These are phyloP conservation scores for Oryzias javanicus DNA, from an alignment of 2,113 vertebrate genomes.

Conservation along the genomic window DNA sequence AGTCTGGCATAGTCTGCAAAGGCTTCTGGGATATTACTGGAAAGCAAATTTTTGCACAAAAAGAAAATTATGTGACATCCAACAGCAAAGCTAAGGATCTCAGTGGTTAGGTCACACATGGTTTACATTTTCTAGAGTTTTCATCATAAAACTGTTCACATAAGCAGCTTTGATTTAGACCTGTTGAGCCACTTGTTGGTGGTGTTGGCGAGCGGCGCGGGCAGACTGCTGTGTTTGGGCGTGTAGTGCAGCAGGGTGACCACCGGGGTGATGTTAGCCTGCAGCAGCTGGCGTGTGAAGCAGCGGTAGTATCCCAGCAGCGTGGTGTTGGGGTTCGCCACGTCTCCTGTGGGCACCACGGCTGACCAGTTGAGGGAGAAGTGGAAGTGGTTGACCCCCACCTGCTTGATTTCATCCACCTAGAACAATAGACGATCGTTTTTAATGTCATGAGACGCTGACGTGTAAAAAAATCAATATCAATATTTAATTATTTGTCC, in stretches of 20 bases:
- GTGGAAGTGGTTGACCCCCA: slow-evolving; percentile 86
- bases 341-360: slow-evolving; percentile 84
- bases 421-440: too few relatives aligned
- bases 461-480: too few relatives aligned
- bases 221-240: slow-evolving; percentile 81
- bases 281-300: slow-evolving; percentile 83
- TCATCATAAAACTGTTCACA: too few relatives aligned
- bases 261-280: slow-evolving; percentile 87
- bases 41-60: neutral
- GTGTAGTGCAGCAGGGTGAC: slow-evolving; percentile 91
- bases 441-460: too few relatives aligned
- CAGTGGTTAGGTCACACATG: too few relatives aligned
- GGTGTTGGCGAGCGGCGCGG: slow-evolving; percentile 71
- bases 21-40: slow-evolving; percentile 75
- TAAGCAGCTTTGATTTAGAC: slow-evolving; percentile 10
- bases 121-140: too few relatives aligned
- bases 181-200: slow-evolving; percentile 86
- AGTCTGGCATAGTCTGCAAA: slow-evolving; percentile 88
- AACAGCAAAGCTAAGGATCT: neutral
- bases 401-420: slow-evolving; percentile 79
- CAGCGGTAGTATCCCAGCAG: slow-evolving; percentile 89
- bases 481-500: too few relatives aligned
- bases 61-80: neutral
- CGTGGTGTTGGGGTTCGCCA: slow-evolving; percentile 80
- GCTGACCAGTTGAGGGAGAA: slow-evolving; percentile 93